phyloP scores from a whole-genome alignment of 2,888 invertebrate genomes.

The Ectemnius continuus region DNA sequence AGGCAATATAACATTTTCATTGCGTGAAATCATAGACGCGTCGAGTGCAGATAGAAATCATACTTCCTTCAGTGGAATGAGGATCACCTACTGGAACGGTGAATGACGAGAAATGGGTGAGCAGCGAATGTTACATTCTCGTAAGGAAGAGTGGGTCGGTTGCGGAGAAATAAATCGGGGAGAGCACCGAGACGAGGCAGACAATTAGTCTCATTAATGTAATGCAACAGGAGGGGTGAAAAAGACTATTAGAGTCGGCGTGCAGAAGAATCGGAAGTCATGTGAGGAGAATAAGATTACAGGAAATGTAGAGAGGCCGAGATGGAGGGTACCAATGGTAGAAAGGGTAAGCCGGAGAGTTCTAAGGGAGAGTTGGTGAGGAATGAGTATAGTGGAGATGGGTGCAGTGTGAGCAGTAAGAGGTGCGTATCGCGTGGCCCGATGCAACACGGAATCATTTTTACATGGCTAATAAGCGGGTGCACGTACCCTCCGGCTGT shows the following conservation, averaged over 20 bases:
- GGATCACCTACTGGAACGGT: too few relatives aligned
- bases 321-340: too few relatives aligned
- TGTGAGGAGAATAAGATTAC: too few relatives aligned
- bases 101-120: too few relatives aligned
- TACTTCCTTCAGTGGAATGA: not conserved
- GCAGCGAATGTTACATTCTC: too few relatives aligned
- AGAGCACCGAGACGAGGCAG: constrained; percentile 2
- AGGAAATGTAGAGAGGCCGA: too few relatives aligned
- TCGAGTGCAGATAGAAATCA: not conserved
- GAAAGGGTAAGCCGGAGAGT: not conserved
- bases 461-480: constrained; percentile 56
- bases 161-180: not conserved
- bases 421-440: constrained; percentile 51
- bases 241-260: too few relatives aligned
- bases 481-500: constrained; percentile 38
- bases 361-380: not conserved
- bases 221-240: not conserved
- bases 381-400: not conserved
- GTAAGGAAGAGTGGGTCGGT: too few relatives aligned
- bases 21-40: too few relatives aligned
- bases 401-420: not conserved
- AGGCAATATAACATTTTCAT: too few relatives aligned
- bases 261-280: too few relatives aligned
- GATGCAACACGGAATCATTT: constrained; percentile 51
- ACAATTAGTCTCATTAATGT: constrained; percentile 3